Evolutionary conservation across 2,888 invertebrate species (phyloP), one percentile per base, ranked within the genome.

Genomic region (Oscheius sp.): DNA sequence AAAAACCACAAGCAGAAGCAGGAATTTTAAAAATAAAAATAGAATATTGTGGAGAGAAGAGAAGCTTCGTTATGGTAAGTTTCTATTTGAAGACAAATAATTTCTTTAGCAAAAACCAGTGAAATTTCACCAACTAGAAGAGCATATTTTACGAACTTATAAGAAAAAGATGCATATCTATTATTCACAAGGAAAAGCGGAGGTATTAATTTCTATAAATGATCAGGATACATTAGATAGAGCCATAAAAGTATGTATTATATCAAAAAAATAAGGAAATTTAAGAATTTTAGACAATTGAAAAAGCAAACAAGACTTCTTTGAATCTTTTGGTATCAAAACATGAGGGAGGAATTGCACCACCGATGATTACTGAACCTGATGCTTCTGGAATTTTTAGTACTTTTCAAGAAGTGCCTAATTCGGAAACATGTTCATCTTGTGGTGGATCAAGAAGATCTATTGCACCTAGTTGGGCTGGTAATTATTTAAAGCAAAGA

Each of bases 141-240:
- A 27, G 7, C 21, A 45, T 21, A 52, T 49, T 18, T 49, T 16
- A 21, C 16, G 21, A 49, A 49, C 21, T 16, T 81, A 74, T 61
- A 55, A 74, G 7, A 75, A 73, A 6, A 68, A 68, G 13, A 74
- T 82, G 63, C 75, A 78, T 71, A 76, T 82, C 55, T 82, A 82
- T 66, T 82, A 83, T 71, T 75, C 75, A 9, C 81, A 78, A 13
- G 77, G 77, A 13, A 75, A 69, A 16, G 71, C 69, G 25, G 80
- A 89, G 87, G 80, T 89, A 45, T 84, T 86, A 77, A 85, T 89
- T 49, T 88, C 89, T 29, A 82, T 89, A 41, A 77, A 78, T 27
- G 84, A 80, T 69, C 89, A 89, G 82, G 83, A 77, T 9, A 89
- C 89, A 73, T 76, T 89, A 56, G 88, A 89, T 69, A 77, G 84